These are phyloP conservation scores for Phymorhynchus buccinoides DNA, from an alignment of 1,140 invertebrate genomes.

Conservation along the genomic window DNA sequence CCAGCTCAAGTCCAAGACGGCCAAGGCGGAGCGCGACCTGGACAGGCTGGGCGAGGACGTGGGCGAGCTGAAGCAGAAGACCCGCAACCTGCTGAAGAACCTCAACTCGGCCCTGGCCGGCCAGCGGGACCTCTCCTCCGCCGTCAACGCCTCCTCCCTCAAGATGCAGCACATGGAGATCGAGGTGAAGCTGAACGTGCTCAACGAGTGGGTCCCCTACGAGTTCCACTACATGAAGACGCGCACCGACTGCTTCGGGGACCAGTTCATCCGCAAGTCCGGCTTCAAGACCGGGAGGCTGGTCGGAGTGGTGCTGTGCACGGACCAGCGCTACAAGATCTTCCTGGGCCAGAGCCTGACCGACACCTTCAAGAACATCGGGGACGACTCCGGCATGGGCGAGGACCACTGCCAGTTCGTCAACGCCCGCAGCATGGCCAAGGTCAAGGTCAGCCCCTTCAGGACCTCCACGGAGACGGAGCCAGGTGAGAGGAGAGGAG, in stretches of 20 bases:
- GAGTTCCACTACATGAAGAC: slow-evolving; percentile 56
- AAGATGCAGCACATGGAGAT: slow-evolving; percentile 37
- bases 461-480: slow-evolving; percentile 24
- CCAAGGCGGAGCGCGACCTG: slow-evolving; percentile 34
- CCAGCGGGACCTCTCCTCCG: slow-evolving; percentile 3
- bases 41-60: slow-evolving; percentile 32
- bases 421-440: slow-evolving; percentile 43
- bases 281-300: slow-evolving; percentile 50
- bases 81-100: slow-evolving; percentile 37
- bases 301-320: slow-evolving; percentile 67
- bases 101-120: slow-evolving; percentile 10
- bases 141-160: slow-evolving; percentile 27
- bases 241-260: slow-evolving; percentile 57
- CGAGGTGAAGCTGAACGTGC: slow-evolving; percentile 45
- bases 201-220: slow-evolving; percentile 57
- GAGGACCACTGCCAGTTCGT: slow-evolving; percentile 71
- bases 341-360: slow-evolving; percentile 58
- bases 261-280: slow-evolving; percentile 59
- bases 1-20: slow-evolving; percentile 34
- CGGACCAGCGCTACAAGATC: slow-evolving; percentile 62
- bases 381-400: slow-evolving; percentile 59
- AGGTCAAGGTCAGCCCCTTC: slow-evolving; percentile 42
- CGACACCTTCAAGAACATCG: slow-evolving; percentile 63
- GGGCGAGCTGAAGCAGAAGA: slow-evolving; percentile 33
- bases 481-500: slow-evolving; percentile 39